phyloP scores from a whole-genome alignment of 64 coral and sea anemone species.

The Actinia equina region DNA sequence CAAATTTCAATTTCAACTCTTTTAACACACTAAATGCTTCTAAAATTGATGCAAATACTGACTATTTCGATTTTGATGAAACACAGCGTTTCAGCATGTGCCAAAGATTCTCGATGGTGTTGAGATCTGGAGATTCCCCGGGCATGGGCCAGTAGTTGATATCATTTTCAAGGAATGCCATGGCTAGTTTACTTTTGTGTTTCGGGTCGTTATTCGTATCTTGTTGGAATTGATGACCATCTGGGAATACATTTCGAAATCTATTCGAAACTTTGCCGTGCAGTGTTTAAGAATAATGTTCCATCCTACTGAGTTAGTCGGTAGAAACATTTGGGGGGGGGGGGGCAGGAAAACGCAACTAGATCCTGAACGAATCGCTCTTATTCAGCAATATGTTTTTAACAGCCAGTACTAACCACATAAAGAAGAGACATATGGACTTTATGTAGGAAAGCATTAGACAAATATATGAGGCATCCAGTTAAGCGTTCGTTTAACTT shows the following conservation, averaged over 20 bases:
- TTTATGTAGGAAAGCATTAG: slow-evolving; percentile 45
- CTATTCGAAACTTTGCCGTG: slow-evolving; percentile 39
- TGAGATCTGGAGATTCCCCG: too few relatives aligned
- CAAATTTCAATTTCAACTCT: too few relatives aligned
- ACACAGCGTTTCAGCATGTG: too few relatives aligned
- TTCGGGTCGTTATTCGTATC: too few relatives aligned
- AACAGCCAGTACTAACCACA: slow-evolving; percentile 29
- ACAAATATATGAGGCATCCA: slow-evolving; percentile 9
- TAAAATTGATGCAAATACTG: too few relatives aligned
- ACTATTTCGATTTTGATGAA: too few relatives aligned
- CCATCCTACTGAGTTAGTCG: slow-evolving; percentile 22
- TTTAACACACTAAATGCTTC: too few relatives aligned
- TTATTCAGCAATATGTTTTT: slow-evolving; percentile 45
- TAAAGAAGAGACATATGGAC: slow-evolving; percentile 30
- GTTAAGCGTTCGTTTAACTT: slow-evolving; percentile 16
- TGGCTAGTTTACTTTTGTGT: too few relatives aligned
- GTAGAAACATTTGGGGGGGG: slow-evolving; percentile 43
- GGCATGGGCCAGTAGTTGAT: too few relatives aligned
- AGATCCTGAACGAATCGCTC: slow-evolving; percentile 34
- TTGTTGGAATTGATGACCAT: too few relatives aligned
- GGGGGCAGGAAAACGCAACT: slow-evolving; percentile 30
- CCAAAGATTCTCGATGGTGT: too few relatives aligned
- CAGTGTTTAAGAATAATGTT: slow-evolving; percentile 34
- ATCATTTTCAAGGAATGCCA: too few relatives aligned
- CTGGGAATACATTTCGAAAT: slow-evolving; percentile 8